Evolutionary conservation across 2,113 vertebrate genomes (phyloP).

Genomic region (Colistium nudipinnis): DNA sequence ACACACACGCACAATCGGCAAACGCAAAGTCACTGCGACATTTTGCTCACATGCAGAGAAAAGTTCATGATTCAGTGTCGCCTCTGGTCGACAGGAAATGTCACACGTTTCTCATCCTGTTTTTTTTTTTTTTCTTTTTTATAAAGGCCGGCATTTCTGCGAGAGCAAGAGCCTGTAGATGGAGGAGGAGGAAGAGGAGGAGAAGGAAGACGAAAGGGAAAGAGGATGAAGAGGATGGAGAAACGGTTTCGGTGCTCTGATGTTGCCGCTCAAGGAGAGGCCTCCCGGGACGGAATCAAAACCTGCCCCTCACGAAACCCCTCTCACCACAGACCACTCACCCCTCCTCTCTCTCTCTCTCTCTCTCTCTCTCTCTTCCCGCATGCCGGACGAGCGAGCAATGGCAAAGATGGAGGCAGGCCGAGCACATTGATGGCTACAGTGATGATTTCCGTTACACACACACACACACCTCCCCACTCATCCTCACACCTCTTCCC

Average conservation of each 20-base stretch:
- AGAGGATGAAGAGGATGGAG: constrained; percentile 26
- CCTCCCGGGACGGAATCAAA: constrained; percentile 66
- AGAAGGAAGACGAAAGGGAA: neutral
- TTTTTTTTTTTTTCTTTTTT: constrained; percentile 30
- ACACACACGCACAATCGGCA: no score
- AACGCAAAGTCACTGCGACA: constrained; percentile 21
- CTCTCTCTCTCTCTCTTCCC: constrained; percentile 18
- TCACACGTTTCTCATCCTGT: constrained; percentile 49
- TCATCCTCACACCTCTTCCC: constrained; percentile 49
- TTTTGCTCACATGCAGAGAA: no score
- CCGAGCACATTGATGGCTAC: constrained; percentile 60
- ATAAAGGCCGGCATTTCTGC: constrained; percentile 19
- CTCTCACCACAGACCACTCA: constrained; percentile 49
- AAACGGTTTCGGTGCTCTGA: constrained; percentile 39
- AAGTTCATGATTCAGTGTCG: constrained; percentile 31
- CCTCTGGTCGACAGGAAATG: constrained; percentile 40
- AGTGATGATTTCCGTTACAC: constrained; percentile 82
- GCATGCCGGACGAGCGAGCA: constrained; percentile 13
- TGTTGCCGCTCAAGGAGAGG: constrained; percentile 36
- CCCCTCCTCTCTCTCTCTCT: constrained; percentile 40
- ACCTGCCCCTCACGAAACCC: constrained; percentile 49
- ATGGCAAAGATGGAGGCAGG: constrained; percentile 54
- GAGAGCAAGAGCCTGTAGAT: constrained; percentile 30
- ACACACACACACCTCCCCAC: constrained; percentile 62
- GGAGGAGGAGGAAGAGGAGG: constrained; percentile 45